A percentile compares a stretch with the other conserved stretches of the same genome.
These are phyloP conservation scores for Atta cephalotes DNA, from an alignment of 1,140 invertebrate genomes.

Conservation along the genomic window DNA sequence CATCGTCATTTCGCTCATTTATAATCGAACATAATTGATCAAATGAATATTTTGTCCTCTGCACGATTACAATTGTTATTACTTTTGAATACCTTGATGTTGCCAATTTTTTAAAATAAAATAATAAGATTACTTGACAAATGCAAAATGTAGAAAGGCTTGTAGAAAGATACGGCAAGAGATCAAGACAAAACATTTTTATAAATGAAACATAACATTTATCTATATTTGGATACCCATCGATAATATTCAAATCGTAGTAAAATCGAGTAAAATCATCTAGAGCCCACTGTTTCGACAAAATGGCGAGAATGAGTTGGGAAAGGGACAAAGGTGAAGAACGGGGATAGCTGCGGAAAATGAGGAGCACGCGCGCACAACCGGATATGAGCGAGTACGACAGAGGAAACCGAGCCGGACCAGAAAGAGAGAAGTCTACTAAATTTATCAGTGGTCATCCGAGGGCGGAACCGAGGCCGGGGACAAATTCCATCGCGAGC, in stretches of 20 bases:
- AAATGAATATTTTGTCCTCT: conserved; percentile 3
- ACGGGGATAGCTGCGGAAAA: conserved; percentile 4
- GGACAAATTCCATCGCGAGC: conserved; percentile 83
- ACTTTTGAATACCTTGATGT: background rate
- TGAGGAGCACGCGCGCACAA: conserved; percentile 27
- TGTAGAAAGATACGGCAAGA: background rate
- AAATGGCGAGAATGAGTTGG: conserved; percentile 48
- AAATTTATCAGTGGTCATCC: conserved; percentile 83
- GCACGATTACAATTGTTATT: background rate
- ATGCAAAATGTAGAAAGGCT: background rate
- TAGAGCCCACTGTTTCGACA: conserved; percentile 39
- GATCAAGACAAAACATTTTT: background rate
- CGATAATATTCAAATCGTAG: conserved; percentile 39
- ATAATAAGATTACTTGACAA: background rate
- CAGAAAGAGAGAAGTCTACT: conserved; percentile 75
- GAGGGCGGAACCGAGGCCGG: conserved; percentile 77
- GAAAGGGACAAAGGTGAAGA: conserved; percentile 3
- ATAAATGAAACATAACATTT: background rate
- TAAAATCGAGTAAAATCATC: conserved; percentile 8
- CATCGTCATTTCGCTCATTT: background rate
- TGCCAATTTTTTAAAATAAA: background rate
- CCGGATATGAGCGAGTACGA: conserved; percentile 37
- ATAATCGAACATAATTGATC: background rate
- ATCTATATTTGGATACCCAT: background rate
- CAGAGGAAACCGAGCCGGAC: background rate